Evolutionary conservation across 2,797 vertebrate species (phyloP).

Genomic region (Falco novaeseelandiae): DNA sequence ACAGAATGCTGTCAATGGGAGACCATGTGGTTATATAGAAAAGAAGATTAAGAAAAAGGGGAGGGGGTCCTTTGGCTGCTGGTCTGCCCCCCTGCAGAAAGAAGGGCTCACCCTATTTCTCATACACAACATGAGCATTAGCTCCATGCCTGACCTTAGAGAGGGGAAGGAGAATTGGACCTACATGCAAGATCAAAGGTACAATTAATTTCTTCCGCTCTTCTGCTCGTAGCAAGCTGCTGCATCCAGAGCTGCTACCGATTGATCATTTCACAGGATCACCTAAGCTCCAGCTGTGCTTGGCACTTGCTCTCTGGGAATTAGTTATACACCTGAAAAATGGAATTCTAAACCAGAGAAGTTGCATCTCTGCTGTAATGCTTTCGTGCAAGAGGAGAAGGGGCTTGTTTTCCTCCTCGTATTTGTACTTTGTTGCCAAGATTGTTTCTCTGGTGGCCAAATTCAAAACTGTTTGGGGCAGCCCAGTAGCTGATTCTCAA

Average conservation of each 20-base stretch:
- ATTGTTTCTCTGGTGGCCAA: constrained; percentile 45
- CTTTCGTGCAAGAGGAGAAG: neutral
- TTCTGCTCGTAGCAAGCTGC: neutral
- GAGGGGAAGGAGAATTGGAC: neutral
- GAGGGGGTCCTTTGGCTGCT: neutral
- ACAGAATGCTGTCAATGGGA: neutral
- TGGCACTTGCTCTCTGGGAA: neutral
- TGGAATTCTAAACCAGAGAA: neutral
- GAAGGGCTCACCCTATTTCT: neutral
- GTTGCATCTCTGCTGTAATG: neutral
- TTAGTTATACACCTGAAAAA: constrained; percentile 46
- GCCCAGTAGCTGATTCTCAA: constrained; percentile 44
- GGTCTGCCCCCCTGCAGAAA: neutral
- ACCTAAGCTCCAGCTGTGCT: constrained; percentile 40
- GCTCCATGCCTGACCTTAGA: neutral
- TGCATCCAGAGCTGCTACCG: neutral
- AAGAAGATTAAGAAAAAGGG: neutral
- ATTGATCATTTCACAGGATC: neutral
- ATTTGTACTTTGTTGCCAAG: neutral
- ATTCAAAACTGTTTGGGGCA: constrained; percentile 22
- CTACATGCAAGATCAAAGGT: neutral
- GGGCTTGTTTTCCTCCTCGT: constrained; percentile 7
- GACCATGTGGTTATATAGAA: neutral
- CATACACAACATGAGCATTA: neutral
- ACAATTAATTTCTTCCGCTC: neutral